Evolutionary conservation across 1,140 invertebrate genomes (phyloP).

Genomic region (Popillia japonica): DNA sequence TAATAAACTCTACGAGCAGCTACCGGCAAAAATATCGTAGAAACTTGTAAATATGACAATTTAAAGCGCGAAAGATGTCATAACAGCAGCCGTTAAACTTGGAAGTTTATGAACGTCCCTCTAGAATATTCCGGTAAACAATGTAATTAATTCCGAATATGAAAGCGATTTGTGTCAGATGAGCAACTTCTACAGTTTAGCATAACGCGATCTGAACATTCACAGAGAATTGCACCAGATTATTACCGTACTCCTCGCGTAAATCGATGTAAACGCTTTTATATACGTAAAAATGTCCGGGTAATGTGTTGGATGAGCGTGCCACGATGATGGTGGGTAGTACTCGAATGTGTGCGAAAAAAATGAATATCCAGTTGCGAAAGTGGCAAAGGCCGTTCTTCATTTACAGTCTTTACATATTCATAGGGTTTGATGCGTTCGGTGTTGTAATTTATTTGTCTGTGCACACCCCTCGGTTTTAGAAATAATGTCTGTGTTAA

Average conservation of each 20-base stretch:
- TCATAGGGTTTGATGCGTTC: not conserved
- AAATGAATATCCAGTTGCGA: conserved; percentile 3
- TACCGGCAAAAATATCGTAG: not conserved
- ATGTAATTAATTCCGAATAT: not conserved
- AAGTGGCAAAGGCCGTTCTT: not conserved
- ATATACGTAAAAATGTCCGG: not conserved
- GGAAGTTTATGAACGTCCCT: not conserved
- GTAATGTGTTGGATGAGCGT: not conserved
- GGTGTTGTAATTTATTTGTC: conserved; percentile 11
- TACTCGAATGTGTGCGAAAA: not conserved
- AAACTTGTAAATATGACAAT: not conserved
- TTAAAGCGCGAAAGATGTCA: not conserved
- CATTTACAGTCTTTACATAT: not conserved
- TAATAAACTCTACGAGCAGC: not conserved
- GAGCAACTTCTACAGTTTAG: not conserved
- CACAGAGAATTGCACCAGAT: not conserved
- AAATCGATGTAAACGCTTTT: not conserved
- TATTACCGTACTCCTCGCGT: not conserved
- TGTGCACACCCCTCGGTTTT: not conserved
- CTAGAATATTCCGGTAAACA: not conserved
- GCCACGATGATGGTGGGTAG: not conserved
- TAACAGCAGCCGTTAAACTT: not conserved
- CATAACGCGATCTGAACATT: not conserved
- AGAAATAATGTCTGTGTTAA: conserved; percentile 1
- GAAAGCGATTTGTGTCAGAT: not conserved